These are phyloP conservation scores for Drosophila pachea DNA, from an alignment of 1,140 invertebrate species.

Conservation along the genomic window DNA sequence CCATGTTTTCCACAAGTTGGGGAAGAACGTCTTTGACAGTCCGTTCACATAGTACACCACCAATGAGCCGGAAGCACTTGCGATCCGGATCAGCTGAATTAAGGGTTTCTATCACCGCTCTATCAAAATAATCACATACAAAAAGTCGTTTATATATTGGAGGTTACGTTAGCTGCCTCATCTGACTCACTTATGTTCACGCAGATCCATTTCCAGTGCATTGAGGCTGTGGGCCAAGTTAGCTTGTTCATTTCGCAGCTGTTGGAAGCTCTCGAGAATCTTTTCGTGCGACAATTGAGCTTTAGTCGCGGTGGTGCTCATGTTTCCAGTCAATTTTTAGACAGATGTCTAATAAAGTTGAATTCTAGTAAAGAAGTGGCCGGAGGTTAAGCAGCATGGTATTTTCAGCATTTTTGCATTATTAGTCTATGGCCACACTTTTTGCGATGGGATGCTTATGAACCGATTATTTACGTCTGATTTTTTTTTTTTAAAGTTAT, in stretches of 20 bases:
- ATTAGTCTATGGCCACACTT: neutral
- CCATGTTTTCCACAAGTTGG: constrained; percentile 88
- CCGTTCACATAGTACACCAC: constrained; percentile 94
- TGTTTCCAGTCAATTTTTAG: constrained; percentile 46
- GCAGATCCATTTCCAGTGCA: constrained; percentile 94
- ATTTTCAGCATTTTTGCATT: neutral
- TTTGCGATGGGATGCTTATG: neutral
- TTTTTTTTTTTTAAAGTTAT: too few relatives aligned
- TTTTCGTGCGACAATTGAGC: constrained; percentile 82
- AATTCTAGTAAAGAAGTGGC: constrained; percentile 39
- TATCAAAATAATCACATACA: constrained; percentile 74
- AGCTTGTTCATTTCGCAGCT: constrained; percentile 91
- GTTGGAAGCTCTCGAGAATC: constrained; percentile 91
- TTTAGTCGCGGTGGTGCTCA: constrained; percentile 63
- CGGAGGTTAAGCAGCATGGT: neutral
- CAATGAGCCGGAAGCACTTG: constrained; percentile 96
- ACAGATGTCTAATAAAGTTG: constrained; percentile 46
- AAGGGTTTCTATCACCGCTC: constrained; percentile 96
- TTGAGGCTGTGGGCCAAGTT: constrained; percentile 90
- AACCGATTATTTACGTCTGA: neutral
- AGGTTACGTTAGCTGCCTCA: constrained; percentile 35
- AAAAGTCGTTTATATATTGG: constrained; percentile 36
- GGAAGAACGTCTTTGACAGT: constrained; percentile 95
- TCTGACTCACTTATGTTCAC: constrained; percentile 93
- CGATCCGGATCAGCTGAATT: constrained; percentile 90